Conservation (phyloP, 2,113 vertebrate species). For the Neolamprologus caudopunctatus region DNA sequence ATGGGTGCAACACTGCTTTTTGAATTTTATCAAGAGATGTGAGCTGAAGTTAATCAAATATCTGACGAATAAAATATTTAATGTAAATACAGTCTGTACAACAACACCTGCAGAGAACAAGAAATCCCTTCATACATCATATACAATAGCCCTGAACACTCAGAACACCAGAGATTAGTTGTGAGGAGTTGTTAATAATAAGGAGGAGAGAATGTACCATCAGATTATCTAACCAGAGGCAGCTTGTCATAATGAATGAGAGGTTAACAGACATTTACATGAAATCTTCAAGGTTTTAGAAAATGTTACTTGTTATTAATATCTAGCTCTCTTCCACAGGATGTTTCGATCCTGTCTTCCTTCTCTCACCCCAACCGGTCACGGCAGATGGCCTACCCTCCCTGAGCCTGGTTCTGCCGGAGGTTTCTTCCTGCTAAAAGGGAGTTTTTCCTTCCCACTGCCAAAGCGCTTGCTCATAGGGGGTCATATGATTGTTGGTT, state of each 20-base stretch:
- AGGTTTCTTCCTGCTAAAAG: neutral
- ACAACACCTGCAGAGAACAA: neutral
- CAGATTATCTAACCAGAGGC: neutral
- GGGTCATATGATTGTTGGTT: neutral
- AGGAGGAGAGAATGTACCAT: neutral
- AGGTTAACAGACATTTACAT: neutral
- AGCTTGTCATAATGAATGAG: neutral
- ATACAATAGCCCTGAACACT: neutral
- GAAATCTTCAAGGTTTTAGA: neutral
- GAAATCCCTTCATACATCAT: neutral
- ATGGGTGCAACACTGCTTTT: neutral
- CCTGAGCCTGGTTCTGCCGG: neutral
- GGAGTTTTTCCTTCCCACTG: neutral
- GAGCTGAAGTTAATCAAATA: neutral
- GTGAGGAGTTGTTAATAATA: neutral
- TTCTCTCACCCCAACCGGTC: neutral
- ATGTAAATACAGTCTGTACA: neutral
- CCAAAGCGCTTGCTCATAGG: neutral
- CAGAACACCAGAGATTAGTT: neutral
- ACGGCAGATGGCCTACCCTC: accelerated
- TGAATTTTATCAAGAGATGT: neutral
- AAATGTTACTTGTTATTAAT: neutral
- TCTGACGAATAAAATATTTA: neutral
- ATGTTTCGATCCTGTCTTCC: neutral
- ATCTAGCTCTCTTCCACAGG: neutral